phyloP scores from a whole-genome alignment of 2,113 vertebrate genomes.

The Malurus alboscapulatus region DNA sequence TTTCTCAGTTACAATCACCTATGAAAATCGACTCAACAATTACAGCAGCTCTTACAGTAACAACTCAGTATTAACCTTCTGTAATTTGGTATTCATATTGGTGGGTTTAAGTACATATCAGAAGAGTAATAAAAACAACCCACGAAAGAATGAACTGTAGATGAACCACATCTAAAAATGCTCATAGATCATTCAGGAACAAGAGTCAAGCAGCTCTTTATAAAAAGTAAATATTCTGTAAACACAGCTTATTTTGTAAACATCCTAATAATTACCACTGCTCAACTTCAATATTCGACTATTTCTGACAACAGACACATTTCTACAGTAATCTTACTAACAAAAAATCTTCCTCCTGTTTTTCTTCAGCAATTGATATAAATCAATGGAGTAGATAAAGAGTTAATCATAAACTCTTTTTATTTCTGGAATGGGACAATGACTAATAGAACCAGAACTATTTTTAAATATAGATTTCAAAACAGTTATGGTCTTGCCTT shows the following conservation, averaged over 20 bases:
- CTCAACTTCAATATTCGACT: neutral
- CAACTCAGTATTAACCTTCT: neutral
- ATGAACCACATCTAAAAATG: neutral
- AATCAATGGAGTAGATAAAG: neutral
- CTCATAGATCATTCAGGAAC: neutral
- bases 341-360: neutral
- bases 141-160: neutral
- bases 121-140: neutral
- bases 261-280: neutral
- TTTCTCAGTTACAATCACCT: neutral
- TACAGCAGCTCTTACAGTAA: neutral
- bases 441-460: slow-evolving; percentile 59
- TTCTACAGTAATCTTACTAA: neutral
- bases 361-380: neutral
- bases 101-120: neutral
- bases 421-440: slow-evolving; percentile 47
- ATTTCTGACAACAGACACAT: neutral
- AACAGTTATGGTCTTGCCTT: slow-evolving; percentile 56
- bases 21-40: neutral
- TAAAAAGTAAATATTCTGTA: neutral
- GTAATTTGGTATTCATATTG: neutral
- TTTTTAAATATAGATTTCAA: slow-evolving; percentile 56
- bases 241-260: neutral
- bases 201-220: neutral
- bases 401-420: slow-evolving; percentile 49